phyloP scores from a whole-genome alignment of 2,797 vertebrate genomes.

The Danionella dracula region DNA sequence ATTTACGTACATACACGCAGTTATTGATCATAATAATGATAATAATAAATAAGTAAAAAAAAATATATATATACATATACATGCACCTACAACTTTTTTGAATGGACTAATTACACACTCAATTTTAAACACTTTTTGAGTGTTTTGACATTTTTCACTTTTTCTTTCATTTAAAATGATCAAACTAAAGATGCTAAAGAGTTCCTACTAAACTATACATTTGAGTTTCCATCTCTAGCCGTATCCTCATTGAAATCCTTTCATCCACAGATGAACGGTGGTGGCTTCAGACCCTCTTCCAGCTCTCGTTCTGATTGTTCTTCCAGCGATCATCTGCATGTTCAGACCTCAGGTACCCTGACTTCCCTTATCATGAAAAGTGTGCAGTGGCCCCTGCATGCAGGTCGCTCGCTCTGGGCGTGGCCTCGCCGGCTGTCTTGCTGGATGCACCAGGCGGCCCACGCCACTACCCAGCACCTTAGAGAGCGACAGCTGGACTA shows the following conservation, averaged over 20 bases:
- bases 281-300: conserved; percentile 47
- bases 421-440: conserved; percentile 71
- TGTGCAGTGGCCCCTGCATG: conserved; percentile 77
- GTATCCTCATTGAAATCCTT: background rate
- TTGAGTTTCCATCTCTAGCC: too few species aligned
- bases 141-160: too few species aligned
- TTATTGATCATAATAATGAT: too few species aligned
- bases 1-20: too few species aligned
- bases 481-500: conserved; percentile 83
- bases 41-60: too few species aligned
- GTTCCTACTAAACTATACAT: too few species aligned
- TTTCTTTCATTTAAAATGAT: too few species aligned
- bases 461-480: conserved; percentile 70
- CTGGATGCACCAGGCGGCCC: conserved; percentile 73
- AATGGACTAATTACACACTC: too few species aligned
- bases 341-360: conserved; percentile 87
- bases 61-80: too few species aligned
- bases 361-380: conserved; percentile 81
- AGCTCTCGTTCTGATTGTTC: conserved; percentile 59
- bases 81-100: too few species aligned
- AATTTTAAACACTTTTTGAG: too few species aligned
- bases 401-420: conserved; percentile 73
- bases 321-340: conserved; percentile 59
- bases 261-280: conserved; percentile 59
- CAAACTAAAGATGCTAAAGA: too few species aligned